Base-by-base conservation (phyloP, 2,888 invertebrate genomes). In the Leptodirus hochenwartii region DNA sequence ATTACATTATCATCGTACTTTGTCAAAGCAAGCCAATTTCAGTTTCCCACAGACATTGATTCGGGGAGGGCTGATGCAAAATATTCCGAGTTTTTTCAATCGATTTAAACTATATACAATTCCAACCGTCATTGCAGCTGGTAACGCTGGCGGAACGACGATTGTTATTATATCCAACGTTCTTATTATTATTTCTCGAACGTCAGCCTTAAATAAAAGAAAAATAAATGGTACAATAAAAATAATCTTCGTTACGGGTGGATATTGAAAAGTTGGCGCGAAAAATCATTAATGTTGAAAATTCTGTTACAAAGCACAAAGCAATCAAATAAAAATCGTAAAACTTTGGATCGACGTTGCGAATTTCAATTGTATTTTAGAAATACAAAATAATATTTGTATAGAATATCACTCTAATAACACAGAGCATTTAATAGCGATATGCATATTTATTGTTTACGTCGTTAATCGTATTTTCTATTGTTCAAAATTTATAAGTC, bases 91-190 rank as follows among this genome's bases (percentile, higher is more conserved):
- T 34, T 59, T 61, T 41, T 69, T 66, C 37, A 84, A 53, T 10
- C 82, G 61, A 29, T 63, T 64, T 50, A 80, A 78, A 35, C 81
- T 79, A 54, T 76, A 77, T 15, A 79, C 66, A 30, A 74, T 78
- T 32, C 81, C 81, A 12, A 80, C 75, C 2, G 81, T 78, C 76
- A 84, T 78, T 16, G 81, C 81, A 30, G 80, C 88, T 4, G 91
- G 91, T 24, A 91, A 56, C 6, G 90, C 88, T 4, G 91, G 90
- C 1, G 91, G 90, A 12, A 91, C 81, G 5, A 88, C 85, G 41
- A 91, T 88, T 0, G 91, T 91, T 39, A 93, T 74, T 32, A 91
- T 77, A 50, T 91, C 91, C 39, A 91, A 58, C 2, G 82, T 76
- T 28, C 87, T 71, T 22, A 88, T 58, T 3, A 79, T 54, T 41